phyloP scores from a whole-genome alignment of 2,113 vertebrate genomes.

The Cacatua alba region DNA sequence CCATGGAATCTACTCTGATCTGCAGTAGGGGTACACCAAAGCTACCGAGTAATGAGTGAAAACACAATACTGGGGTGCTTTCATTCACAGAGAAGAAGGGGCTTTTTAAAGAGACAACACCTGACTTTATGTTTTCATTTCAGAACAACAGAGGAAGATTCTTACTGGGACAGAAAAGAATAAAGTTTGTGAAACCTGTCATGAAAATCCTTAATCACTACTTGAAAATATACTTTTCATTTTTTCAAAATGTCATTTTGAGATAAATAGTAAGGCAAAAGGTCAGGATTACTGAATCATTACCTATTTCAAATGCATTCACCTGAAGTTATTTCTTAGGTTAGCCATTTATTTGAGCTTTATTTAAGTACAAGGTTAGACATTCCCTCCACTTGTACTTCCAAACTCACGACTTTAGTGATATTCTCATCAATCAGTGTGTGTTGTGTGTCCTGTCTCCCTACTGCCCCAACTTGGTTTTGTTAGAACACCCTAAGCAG shows the following conservation, averaged over 20 bases:
- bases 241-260: not conserved
- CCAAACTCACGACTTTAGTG: not conserved
- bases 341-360: not conserved
- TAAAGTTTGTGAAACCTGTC: not conserved
- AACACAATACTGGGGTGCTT: not conserved
- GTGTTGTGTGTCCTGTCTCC: accelerated
- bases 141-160: not conserved
- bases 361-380: not conserved
- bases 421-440: not conserved
- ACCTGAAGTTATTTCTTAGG: not conserved
- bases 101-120: not conserved
- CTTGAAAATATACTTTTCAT: not conserved
- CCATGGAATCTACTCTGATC: not conserved
- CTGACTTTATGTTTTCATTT: not conserved
- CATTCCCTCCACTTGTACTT: not conserved
- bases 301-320: not conserved
- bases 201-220: not conserved
- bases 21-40: not conserved
- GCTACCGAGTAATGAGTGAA: not conserved
- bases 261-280: not conserved
- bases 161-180: not conserved
- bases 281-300: not conserved
- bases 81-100: not conserved
- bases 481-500: not conserved
- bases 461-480: not conserved